A percentile compares a stretch with the other conserved stretches of the same genome.
phyloP scores from a whole-genome alignment of 2,113 vertebrate genomes.

The Microcebus tavaratra region DNA sequence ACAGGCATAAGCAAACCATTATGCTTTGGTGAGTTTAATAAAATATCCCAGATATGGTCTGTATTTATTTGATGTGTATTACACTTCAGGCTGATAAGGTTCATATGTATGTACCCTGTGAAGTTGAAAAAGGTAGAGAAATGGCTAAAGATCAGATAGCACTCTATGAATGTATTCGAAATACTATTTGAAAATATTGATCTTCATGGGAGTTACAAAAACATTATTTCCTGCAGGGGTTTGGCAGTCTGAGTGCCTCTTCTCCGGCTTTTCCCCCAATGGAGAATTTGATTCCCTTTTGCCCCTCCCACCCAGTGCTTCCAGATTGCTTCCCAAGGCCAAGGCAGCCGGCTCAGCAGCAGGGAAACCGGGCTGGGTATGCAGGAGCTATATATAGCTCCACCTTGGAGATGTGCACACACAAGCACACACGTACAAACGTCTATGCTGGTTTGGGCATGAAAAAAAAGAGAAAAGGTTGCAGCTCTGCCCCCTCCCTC shows the following conservation, averaged over 20 bases:
- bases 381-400: conserved; percentile 76
- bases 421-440: conserved; percentile 24
- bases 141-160: background rate
- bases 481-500: background rate
- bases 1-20: background rate
- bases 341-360: conserved; percentile 66
- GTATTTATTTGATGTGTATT: background rate
- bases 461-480: background rate
- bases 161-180: conserved; percentile 30
- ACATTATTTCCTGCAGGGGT: background rate
- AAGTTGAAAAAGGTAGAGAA: conserved; percentile 18
- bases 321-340: conserved; percentile 68
- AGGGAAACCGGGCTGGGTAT: conserved; percentile 53
- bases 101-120: background rate
- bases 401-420: conserved; percentile 65
- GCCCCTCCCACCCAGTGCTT: conserved; percentile 61
- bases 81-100: background rate
- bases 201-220: background rate
- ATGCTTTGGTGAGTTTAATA: background rate
- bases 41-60: background rate
- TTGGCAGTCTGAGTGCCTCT: background rate
- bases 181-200: conserved; percentile 1
- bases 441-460: background rate
- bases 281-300: conserved; percentile 50
- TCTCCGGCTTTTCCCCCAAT: conserved; percentile 20